Conservation (phyloP, 92 coral and sea anemone species). For the Parazoanthus darwini region DNA sequence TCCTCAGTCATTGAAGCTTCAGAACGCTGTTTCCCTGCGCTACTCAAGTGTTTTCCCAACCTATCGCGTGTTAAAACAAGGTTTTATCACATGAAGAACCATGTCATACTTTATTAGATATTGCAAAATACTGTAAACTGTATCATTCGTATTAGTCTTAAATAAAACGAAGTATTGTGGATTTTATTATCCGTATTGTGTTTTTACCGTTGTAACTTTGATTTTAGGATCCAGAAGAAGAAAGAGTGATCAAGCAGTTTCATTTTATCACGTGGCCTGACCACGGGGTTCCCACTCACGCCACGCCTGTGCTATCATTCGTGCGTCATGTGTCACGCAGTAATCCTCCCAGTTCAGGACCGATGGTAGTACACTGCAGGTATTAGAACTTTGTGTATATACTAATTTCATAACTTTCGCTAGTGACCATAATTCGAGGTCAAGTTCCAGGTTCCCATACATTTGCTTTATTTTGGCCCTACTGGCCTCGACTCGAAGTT, state of each 20-base stretch:
- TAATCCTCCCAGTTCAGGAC: conserved; percentile 80
- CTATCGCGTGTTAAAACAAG: no score
- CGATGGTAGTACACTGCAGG: conserved; percentile 94
- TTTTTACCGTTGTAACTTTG: not conserved
- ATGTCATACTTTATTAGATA: no score
- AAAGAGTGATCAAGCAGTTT: conserved; percentile 79
- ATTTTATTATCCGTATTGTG: not conserved
- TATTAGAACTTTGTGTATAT: not conserved
- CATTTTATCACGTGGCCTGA: conserved; percentile 99
- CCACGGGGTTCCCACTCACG: conserved; percentile 97
- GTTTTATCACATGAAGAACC: no score
- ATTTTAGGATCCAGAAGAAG: conserved; percentile 70
- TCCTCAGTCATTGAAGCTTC: no score
- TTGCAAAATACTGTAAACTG: not conserved
- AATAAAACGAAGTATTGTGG: not conserved
- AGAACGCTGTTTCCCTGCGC: no score
- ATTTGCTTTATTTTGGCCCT: no score
- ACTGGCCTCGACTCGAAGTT: no score
- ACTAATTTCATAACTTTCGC: no score
- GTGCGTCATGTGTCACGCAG: conserved; percentile 74
- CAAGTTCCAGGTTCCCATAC: no score
- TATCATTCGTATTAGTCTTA: not conserved
- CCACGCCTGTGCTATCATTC: conserved; percentile 87
- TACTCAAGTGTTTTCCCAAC: no score
- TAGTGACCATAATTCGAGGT: no score